These are phyloP conservation scores for Mastomys natalensis DNA, from an alignment of 2,113 vertebrate genomes.

Conservation along the genomic window DNA sequence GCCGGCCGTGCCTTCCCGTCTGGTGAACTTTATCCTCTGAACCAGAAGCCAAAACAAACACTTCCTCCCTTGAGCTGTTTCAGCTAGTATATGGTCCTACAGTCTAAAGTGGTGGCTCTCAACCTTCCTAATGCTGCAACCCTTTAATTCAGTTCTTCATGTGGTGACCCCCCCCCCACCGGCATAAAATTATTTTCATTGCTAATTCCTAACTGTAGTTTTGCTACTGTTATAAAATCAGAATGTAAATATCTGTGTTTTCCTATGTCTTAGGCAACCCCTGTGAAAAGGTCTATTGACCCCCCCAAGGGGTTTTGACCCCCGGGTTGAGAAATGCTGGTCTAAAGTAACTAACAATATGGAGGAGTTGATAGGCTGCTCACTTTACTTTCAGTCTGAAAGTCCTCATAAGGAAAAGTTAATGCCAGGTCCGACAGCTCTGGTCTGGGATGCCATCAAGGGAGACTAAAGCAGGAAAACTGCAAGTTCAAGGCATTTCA, in stretches of 20 bases:
- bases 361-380: not conserved
- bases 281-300: not conserved
- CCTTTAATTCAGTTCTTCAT: not conserved
- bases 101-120: not conserved
- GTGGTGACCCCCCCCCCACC: not conserved
- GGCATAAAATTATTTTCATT: not conserved
- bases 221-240: not conserved
- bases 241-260: not conserved
- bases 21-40: not conserved
- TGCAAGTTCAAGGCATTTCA: not conserved
- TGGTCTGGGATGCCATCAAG: not conserved
- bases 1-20: not conserved
- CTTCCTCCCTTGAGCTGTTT: not conserved
- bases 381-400: conserved; percentile 38
- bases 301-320: not conserved
- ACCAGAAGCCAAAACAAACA: not conserved
- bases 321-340: not conserved
- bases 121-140: not conserved
- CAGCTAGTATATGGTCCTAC: not conserved
- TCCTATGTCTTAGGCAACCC: not conserved
- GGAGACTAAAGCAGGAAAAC: no score
- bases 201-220: not conserved
- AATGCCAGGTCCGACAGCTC: not conserved
- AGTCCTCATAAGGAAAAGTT: conserved; percentile 27
- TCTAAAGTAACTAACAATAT: not conserved